Evolutionary conservation across 1,140 invertebrate genomes (phyloP), one percentile per base, ranked within the genome.

Genomic region (Drosophila tropicalis): DNA sequence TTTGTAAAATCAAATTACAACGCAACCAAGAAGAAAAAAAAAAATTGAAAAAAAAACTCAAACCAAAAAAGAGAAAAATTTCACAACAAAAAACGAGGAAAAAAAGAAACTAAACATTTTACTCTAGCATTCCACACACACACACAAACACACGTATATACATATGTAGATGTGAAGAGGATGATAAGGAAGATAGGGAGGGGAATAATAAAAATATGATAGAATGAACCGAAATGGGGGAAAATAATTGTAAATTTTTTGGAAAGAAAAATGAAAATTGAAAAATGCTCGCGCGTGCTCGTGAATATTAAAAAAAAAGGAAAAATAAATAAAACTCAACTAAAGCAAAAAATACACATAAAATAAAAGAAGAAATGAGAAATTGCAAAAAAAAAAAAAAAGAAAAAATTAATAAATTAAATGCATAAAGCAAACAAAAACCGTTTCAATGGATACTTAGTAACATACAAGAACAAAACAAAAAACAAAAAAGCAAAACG

Each of bases 261-360:
- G 15, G 15, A 29, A 47, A 47, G 7, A 78, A 70, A 61, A 70
- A 81, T 70, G 73, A 70, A 74, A 81, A 74, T 69, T 64, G 54
- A 87, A 79, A 47, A 51, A 87, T 83, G 84, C 84, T 89, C 84
- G 80, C 77, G 84, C 77, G 84, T 89, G 84, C 84, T 89, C 84
- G 84, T 89, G 84, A 89, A 89, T 89, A 89, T 81, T 81, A 29
- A 29, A 5, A 29, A 29, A 29, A 29, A 29, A 22, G 3, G 3
- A 78, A 89, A 89, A 0, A 78, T 69, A 83, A 65, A n/a, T 56
- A 77, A 67, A 83, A 68, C 57, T 68, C 39, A 55, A 76, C 72
- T 34, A 34, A 39, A 39, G 36, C 36, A 13, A 72, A 70, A 70
- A 34, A 36, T 69, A 80, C 78, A 78, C 29, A 56, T 63, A 73